Base-by-base conservation (phyloP, 2,113 vertebrate species). In the Columbina picui region DNA sequence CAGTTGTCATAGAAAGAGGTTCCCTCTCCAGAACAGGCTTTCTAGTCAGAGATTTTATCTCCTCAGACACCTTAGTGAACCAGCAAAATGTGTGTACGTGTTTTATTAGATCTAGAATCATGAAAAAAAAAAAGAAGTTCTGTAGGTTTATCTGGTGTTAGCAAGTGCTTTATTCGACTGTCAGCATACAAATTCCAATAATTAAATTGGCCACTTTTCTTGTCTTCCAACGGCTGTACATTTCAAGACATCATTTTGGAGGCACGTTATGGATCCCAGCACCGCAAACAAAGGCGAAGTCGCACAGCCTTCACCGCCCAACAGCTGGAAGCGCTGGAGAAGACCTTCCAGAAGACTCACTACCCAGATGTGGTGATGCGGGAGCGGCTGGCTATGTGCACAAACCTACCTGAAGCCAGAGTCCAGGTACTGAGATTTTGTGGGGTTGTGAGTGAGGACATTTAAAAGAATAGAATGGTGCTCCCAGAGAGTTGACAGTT, bases 161-260 rank as follows among this genome's bases (percentile, higher is more conserved):
- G 17, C 29, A 76, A 81, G 41, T 25, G 47, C 68, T 95, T 84
- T 43, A 39, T n/a, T 95, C 80, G 0, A 38, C 63, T 86, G 87
- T 94, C 65, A 87, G 49, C 71, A 32, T 83, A 83, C 85, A 96
- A 97, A 96, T 98, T 98, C 98, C 98, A 97, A 98, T 98, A 99
- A 98, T 99, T 99, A 99, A 99, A 99, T 98, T 98, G 98, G 97
- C 98, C 98, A 69, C 98, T 97, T 98, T 97, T 96, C 97, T 99
- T 99, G 91, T 98, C 98, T 98, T 98, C 99, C 98, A 99, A 99
- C 99, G 99, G 99, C 98, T 99, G 99, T 98, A 99, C 99, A 98
- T 99, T 99, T 99, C 98, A 99, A 99, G 99, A 99, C 98, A 99
- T 99, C 97, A 99, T 99, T 98, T 99, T 99, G 92, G 99, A 99